These are phyloP conservation scores for Drosophila insularis DNA, from an alignment of 1,140 invertebrate species.

Conservation along the genomic window DNA sequence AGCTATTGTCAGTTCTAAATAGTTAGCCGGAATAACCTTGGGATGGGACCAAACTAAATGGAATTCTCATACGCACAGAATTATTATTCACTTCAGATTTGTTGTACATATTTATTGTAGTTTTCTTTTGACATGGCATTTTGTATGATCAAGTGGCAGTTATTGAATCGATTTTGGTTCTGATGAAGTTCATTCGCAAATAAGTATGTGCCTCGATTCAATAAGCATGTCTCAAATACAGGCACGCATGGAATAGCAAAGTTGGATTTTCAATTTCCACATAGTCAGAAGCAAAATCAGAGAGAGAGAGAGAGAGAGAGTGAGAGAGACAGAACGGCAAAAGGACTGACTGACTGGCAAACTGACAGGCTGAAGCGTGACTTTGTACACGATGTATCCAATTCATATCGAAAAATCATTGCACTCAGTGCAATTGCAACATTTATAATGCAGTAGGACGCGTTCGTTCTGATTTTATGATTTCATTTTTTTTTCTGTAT, in stretches of 20 bases:
- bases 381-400: conserved; percentile 41
- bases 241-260: conserved; percentile 13
- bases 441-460: conserved; percentile 75
- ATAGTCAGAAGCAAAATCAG: neutral
- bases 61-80: no score
- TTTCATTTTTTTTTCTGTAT: conserved; percentile 31
- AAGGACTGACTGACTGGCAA: neutral
- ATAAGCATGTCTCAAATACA: conserved; percentile 8
- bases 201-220: conserved; percentile 16
- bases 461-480: conserved; percentile 42
- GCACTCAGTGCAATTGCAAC: conserved; percentile 71
- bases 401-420: conserved; percentile 61
- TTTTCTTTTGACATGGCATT: neutral
- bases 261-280: conserved; percentile 15
- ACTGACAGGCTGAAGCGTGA: conserved; percentile 31
- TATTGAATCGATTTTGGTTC: neutral
- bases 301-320: no score
- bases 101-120: neutral
- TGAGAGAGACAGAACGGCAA: neutral
- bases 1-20: no score
- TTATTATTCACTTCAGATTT: neutral
- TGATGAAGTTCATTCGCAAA: conserved; percentile 8
- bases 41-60: no score
- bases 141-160: neutral
- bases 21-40: no score